Evolutionary conservation across 1,140 invertebrate genomes (phyloP), one percentile per base, ranked within the genome.

Genomic region (Drosophila gunungcola): DNA sequence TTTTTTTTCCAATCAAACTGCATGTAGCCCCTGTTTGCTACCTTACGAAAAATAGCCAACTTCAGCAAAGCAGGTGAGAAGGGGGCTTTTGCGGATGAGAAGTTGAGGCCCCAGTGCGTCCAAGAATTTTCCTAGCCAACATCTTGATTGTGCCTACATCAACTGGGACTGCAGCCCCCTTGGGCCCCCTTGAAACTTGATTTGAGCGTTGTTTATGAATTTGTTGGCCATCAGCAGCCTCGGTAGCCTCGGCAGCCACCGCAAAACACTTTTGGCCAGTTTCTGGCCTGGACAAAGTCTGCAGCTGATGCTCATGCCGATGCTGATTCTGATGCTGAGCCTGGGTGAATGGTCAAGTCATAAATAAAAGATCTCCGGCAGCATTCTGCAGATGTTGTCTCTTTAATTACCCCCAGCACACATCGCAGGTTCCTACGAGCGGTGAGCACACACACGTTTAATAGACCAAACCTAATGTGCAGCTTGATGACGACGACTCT

Each of bases 51-150:
- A 4, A 13, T 12, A 10, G 3, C 9, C 21, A 60, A 53, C 29
- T 38, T 9, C 3, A 12, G 11, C 11, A 16, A 38, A 48, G 9
- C 13, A 36, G 29, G 10, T 41, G 48, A 42, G 38, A 42, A 10
- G n/a, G 12, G 10, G 16, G 32, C 29, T 10, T 38, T 39, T 29
- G 42, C 42, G 53, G 34, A 38, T 63, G 52, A n/a, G 61, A 27
- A 63, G 51, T 39, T 12, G 42, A 58, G 29, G 60, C 60, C 60
- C 16, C 27, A 34, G 36, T 42, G 61, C 55, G 61, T 41, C 54
- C 52, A 75, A 88, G 83, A 88, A 88, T 86, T 86, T 88, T 88
- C 82, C 78, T 72, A 62, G 62, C 48, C 67, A 81, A 81, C 82
- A 85, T 85, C 81, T 85, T 86, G 81, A 85, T 85, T 84, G 67